Conservation (phyloP, 2,888 invertebrate genomes). For the Stenchaetothrips biformis region DNA sequence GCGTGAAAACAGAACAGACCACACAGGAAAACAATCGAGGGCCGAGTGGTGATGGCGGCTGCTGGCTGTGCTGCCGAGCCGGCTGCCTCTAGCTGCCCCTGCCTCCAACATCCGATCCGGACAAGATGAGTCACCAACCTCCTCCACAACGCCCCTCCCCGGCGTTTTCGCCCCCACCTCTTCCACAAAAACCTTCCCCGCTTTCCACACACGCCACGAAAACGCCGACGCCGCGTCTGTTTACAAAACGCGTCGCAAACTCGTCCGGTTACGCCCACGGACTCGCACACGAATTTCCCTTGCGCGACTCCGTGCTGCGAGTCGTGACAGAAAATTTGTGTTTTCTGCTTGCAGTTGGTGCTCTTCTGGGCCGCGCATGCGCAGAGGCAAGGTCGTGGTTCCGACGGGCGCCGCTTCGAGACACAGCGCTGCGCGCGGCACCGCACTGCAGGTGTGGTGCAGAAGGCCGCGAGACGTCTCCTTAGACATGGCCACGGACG, state of each 20-base stretch:
- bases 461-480: not conserved
- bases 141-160: constrained; percentile 27
- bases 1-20: constrained; percentile 42
- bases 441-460: not conserved
- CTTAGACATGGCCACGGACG: constrained; percentile 35
- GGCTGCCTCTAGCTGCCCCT: not conserved
- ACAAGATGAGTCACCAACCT: not conserved
- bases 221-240: too few species aligned
- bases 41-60: constrained; percentile 43
- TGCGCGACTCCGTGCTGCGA: not conserved
- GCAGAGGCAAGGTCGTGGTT: constrained; percentile 27
- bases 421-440: not conserved
- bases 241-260: too few species aligned
- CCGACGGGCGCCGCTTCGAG: not conserved
- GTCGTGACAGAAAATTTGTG: constrained; percentile 11
- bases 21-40: constrained; percentile 38
- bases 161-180: not conserved
- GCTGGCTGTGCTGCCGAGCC: constrained; percentile 29
- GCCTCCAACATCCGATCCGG: constrained; percentile 29
- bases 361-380: not conserved
- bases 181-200: not conserved
- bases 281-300: too few species aligned
- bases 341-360: constrained; percentile 25
- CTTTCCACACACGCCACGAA: too few species aligned
- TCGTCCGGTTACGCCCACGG: too few species aligned